phyloP scores from a whole-genome alignment of 2,888 invertebrate species.

The Thecophora atra region DNA sequence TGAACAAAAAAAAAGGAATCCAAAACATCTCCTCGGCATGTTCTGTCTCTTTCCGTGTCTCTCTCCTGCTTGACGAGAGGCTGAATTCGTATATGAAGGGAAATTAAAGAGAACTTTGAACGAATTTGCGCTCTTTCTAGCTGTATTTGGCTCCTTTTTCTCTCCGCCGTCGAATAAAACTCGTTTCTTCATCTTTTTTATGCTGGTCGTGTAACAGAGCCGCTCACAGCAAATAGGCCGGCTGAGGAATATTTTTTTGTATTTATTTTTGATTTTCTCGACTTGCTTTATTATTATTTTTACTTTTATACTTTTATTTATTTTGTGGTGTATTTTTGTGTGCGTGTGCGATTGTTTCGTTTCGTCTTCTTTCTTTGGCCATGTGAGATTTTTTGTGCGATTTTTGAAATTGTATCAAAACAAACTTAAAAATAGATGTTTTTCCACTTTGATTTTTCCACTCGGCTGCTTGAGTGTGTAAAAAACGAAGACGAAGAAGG shows the following conservation, averaged over 20 bases:
- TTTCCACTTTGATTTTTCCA: slow-evolving; percentile 23
- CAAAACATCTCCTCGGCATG: too few species aligned
- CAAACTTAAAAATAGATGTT: slow-evolving; percentile 32
- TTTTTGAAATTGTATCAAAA: slow-evolving; percentile 20
- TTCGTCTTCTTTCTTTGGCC: background rate
- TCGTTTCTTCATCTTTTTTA: background rate
- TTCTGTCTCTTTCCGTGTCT: too few species aligned
- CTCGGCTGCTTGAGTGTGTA: slow-evolving; percentile 15
- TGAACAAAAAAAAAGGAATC: too few species aligned
- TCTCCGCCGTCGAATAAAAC: too few species aligned
- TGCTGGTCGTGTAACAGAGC: background rate
- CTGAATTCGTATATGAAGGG: too few species aligned
- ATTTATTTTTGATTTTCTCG: background rate
- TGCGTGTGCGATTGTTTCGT: background rate
- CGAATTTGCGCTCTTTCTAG: too few species aligned
- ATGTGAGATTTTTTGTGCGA: slow-evolving; percentile 12
- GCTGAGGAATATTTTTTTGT: too few species aligned
- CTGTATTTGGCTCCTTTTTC: too few species aligned
- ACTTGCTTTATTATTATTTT: background rate
- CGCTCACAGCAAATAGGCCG: slow-evolving; percentile 1
- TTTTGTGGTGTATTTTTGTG: background rate
- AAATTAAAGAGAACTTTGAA: too few species aligned
- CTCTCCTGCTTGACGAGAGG: too few species aligned
- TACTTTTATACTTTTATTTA: too few species aligned
- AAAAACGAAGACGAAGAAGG: background rate